Evolutionary conservation across 2,797 vertebrate genomes (phyloP), one percentile per base, ranked within the genome.

Genomic region (Pogonophryne albipinna): DNA sequence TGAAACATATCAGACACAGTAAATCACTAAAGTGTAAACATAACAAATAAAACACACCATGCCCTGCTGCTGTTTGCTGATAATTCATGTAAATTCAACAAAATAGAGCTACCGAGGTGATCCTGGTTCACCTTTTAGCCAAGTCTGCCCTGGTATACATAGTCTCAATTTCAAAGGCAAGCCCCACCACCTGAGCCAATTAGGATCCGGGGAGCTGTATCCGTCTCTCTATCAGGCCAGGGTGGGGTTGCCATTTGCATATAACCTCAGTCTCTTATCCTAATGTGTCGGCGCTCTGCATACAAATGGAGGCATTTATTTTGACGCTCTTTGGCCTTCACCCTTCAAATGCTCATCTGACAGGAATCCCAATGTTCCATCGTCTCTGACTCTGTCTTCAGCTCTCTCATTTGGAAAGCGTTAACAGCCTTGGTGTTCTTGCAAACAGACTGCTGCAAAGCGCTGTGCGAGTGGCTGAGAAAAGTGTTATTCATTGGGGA

Each of bases 251-350:
- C 70, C 80, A 96, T 96, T 96, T 94, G 93, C 94, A 95, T 96
- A 94, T 94, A 94, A 95, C 94, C 95, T 83, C 91, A 68, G 85
- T 88, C 90, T 93, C 90, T 88, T 87, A 89, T 89, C 90, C 85
- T 94, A 94, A 95, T 94, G 91, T 86, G 86, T 79, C 65, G 64
- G 85, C 77, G 88, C 84, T 91, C 91, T 93, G 95, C 94, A 96
- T 96, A 95, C 95, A 94, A 95, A 96, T 96, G 86, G 89, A 88
- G 74, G 78, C 92, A 95, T 95, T 94, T 95, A 91, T 92, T 83
- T 87, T 75, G 56, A 86, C 63, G 88, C 86, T 92, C 85, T 84
- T 87, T 91, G 89, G 93, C 91, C 91, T 86, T 83, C 87, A 91
- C 90, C 92, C 79, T 88, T 92, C 85, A 87, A 90, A 87, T 50